phyloP scores from a whole-genome alignment of 2,888 invertebrate species.

The Dolichomitus sp. region DNA sequence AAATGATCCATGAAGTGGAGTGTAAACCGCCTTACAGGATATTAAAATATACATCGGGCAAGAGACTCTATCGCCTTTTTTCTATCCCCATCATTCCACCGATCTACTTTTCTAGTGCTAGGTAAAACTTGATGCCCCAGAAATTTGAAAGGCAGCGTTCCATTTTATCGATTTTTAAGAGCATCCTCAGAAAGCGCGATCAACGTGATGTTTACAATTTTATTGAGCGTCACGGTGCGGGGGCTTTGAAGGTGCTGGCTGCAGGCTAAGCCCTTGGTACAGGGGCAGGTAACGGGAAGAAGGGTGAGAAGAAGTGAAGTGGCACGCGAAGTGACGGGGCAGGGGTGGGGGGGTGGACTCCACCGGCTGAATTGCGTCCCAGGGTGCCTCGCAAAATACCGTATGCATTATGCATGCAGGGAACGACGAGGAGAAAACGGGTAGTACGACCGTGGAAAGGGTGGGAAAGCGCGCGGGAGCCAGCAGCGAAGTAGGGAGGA shows the following conservation, averaged over 20 bases:
- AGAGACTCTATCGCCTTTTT: constrained; percentile 2
- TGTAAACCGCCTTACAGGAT: neutral
- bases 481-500: constrained; percentile 30
- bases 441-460: neutral
- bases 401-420: constrained; percentile 83
- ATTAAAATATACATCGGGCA: constrained; percentile 4
- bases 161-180: constrained; percentile 54
- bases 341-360: constrained; percentile 55
- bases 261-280: constrained; percentile 2
- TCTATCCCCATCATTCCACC: neutral
- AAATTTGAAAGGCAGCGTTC: constrained; percentile 23
- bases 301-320: constrained; percentile 44
- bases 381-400: constrained; percentile 80
- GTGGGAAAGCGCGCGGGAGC: constrained; percentile 10
- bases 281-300: constrained; percentile 2
- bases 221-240: constrained; percentile 52
- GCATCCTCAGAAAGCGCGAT: constrained; percentile 46
- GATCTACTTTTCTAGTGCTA: neutral
- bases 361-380: constrained; percentile 71
- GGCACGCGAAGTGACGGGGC: constrained; percentile 40
- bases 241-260: neutral
- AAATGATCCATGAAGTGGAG: no score
- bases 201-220: constrained; percentile 66
- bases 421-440: constrained; percentile 50
- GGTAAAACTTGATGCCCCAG: neutral